These are phyloP conservation scores for Cyprinodon brontotheroides DNA, from an alignment of 2,113 vertebrate species.

Conservation along the genomic window DNA sequence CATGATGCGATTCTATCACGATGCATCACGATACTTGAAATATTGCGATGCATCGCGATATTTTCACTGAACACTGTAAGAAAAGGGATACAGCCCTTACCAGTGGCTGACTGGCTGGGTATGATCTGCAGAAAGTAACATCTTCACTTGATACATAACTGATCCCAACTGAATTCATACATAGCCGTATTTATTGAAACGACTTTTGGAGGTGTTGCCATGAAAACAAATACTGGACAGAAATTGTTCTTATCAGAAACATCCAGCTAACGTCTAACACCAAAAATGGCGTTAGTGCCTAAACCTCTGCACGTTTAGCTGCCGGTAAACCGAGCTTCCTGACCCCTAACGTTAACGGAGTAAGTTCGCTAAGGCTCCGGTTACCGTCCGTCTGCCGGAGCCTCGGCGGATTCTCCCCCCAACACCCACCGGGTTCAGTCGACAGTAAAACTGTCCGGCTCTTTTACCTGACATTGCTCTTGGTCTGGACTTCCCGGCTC, in stretches of 20 bases:
- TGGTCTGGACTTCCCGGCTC: slow-evolving; percentile 60
- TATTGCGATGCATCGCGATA: no score
- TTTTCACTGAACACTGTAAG: no score
- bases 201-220: no score
- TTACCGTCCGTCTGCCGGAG: not conserved
- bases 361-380: not conserved
- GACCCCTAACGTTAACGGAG: not conserved
- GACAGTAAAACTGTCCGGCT: not conserved
- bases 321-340: not conserved
- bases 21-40: no score
- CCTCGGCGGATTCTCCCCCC: not conserved
- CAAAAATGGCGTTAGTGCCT: not conserved
- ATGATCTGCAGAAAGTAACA: no score
- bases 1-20: no score
- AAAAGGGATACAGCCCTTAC: no score
- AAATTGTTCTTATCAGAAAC: not conserved
- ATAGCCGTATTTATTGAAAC: no score
- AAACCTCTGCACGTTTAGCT: not conserved
- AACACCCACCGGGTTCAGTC: not conserved
- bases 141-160: no score
- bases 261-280: not conserved
- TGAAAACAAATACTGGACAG: no score
- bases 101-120: no score
- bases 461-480: slow-evolving; percentile 71
- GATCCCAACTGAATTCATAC: no score